Evolutionary conservation across 2,113 vertebrate species (phyloP).

Genomic region (Edolisoma coerulescens): DNA sequence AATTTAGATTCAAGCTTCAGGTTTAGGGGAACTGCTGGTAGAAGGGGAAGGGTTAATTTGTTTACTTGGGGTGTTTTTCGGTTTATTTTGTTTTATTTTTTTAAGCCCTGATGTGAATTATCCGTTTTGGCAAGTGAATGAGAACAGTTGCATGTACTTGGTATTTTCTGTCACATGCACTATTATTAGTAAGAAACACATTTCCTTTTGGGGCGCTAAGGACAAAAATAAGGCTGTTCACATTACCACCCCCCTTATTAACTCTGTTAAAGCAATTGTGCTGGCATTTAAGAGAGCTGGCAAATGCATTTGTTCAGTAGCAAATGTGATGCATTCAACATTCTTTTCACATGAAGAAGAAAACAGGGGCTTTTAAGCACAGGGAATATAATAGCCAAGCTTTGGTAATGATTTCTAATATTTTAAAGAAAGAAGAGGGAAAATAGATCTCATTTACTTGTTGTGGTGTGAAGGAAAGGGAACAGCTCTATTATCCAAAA

Average conservation of each 20-base stretch:
- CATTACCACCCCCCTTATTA: slow-evolving; percentile 58
- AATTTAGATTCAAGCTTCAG: not conserved
- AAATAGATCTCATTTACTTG: not conserved
- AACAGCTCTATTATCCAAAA: slow-evolving; percentile 23
- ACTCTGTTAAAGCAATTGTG: slow-evolving; percentile 45
- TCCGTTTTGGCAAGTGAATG: slow-evolving; percentile 61
- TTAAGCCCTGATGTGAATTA: slow-evolving; percentile 48
- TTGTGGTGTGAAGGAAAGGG: not conserved
- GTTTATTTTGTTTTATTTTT: slow-evolving; percentile 49
- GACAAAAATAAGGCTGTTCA: slow-evolving; percentile 73
- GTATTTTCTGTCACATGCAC: slow-evolving; percentile 65
- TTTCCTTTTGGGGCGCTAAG: slow-evolving; percentile 71
- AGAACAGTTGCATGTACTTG: slow-evolving; percentile 63
- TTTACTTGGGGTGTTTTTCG: not conserved
- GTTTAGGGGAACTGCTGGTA: not conserved
- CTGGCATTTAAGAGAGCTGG: slow-evolving; percentile 54
- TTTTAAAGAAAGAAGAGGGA: slow-evolving; percentile 1
- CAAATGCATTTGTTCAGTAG: slow-evolving; percentile 46
- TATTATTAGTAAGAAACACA: slow-evolving; percentile 72
- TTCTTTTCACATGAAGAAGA: slow-evolving; percentile 46
- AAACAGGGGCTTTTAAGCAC: slow-evolving; percentile 17
- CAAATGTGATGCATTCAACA: slow-evolving; percentile 37
- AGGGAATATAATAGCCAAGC: not conserved
- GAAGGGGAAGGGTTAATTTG: slow-evolving; percentile 49
- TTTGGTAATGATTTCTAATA: slow-evolving; percentile 29